Evolutionary conservation across 92 coral and sea anemone species (phyloP), one percentile per base, ranked within the genome.

Genomic region (Desmophyllum pertusum): DNA sequence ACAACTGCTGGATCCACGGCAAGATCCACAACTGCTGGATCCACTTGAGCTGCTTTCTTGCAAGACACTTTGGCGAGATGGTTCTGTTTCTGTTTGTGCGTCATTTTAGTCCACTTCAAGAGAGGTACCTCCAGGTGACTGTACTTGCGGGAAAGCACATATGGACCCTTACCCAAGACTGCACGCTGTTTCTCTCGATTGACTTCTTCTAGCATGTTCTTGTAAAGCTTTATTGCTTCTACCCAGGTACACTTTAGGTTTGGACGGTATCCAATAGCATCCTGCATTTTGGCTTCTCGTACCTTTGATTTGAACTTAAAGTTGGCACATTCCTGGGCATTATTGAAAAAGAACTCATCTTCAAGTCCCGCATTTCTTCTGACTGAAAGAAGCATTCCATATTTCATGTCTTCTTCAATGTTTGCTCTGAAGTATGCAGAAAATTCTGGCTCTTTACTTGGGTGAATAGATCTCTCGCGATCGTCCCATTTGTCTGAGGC

Each of bases 401-500:
- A 55, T 21, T 83, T 84, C 81, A 84, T 89, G 39, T 89, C 92
- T 31, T 43, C 41, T 30, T 76, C 61, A 21, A 89, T 41, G 42
- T 80, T 27, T 15, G 42, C 53, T 9, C 21, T 62, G 37, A 87
- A 87, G 70, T 87, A 87, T 3, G 30, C 40, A 42, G 89, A 37
- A 33, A 78, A 68, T 65, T 39, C 41, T 78, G 83, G 81, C 37
- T 48, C 73, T 61, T 90, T n/a, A n/a, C 35, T 35, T 57, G 67
- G 11, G 77, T 76, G 63, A 75, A n/a, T 64, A 62, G 61, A 76
- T 73, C 53, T 69, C 79, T 90, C 91, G 39, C 83, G 39, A 37
- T 43, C 61, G 86, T 90, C 89, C 93, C 93, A 90, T 63, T 90
- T 87, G 67, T 67, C 69, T 39, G 89, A 69, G 27, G 80, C 87